Base-by-base conservation (phyloP, 2,888 invertebrate species). In the Anarsia innoxiella region DNA sequence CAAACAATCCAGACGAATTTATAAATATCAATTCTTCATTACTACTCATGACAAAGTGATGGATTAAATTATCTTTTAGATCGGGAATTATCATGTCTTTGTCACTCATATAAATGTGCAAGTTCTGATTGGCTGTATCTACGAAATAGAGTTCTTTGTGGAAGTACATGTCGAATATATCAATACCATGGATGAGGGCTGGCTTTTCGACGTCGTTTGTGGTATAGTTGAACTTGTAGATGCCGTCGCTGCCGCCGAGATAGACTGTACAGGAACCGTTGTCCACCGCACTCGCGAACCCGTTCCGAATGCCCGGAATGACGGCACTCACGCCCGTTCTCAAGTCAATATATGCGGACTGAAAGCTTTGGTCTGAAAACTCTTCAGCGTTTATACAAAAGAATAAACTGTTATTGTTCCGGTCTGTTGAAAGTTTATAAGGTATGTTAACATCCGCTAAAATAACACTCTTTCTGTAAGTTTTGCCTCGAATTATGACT, bases 361-460 rank as follows among this genome's bases (percentile, higher is more conserved):
- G 69, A 42, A 76, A 76, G 47, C 73, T 74, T 58, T 75, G 72
- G 34, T 71, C 61, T 0, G 68, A 67, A 51, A 66, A 70, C 37
- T 75, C 66, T 36, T 76, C 75, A 2, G 72, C 67, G 41, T 76
- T 76, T 45, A 75, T 72, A 46, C 71, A 72, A 42, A 73, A 74
- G 49, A 69, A 65, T 33, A 75, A 44, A 40, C 45, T 55, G 37
- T 73, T 67, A 27, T 37, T 54, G 8, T 41, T 49, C 36, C 65
- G 62, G 30, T 72, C 69, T 23, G 70, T 41, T 14, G 66, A 44
- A 38, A 75, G 61, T 42, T 74, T 75, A 44, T 65, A 71, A 1
- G 75, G 74, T 36, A 73, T 49, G 31, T 74, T 74, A 6, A 59
- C 74, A 41, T 76, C 75, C 0, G 57, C 64, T 39, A 74, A 43